phyloP scores from a whole-genome alignment of 2,888 invertebrate species.

The Eledona agricola region DNA sequence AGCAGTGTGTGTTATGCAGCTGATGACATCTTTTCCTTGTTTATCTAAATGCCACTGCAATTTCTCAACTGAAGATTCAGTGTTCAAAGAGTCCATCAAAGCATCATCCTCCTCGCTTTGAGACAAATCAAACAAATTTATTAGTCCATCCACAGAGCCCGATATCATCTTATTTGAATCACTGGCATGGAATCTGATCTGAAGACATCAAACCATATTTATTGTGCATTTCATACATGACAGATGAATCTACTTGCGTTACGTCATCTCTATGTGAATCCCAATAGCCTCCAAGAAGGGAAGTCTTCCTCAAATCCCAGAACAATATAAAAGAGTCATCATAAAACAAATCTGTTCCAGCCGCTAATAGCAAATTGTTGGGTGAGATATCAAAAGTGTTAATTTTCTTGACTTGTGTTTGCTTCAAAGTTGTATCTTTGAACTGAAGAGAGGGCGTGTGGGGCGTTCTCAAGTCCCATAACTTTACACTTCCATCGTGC shows the following conservation, averaged over 20 bases:
- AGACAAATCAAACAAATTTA: slow-evolving; percentile 83
- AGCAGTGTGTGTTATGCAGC: slow-evolving; percentile 76
- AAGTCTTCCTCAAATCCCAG: slow-evolving; percentile 76
- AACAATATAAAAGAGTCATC: slow-evolving; percentile 81
- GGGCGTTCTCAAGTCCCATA: slow-evolving; percentile 71
- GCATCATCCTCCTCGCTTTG: slow-evolving; percentile 83
- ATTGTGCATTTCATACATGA: slow-evolving; percentile 2
- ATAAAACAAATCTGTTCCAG: slow-evolving; percentile 76
- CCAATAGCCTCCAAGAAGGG: slow-evolving; percentile 81
- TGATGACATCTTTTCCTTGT: slow-evolving; percentile 65
- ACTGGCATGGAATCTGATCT: slow-evolving; percentile 76
- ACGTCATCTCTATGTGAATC: slow-evolving; percentile 86
- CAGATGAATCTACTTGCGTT: slow-evolving; percentile 67
- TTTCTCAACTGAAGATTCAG: slow-evolving; percentile 78
- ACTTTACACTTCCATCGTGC: slow-evolving; percentile 67
- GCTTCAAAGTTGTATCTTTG: slow-evolving; percentile 54
- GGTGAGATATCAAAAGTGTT: slow-evolving; percentile 79
- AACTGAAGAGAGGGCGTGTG: slow-evolving; percentile 62
- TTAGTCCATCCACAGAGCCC: slow-evolving; percentile 84
- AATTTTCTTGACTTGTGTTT: slow-evolving; percentile 64
- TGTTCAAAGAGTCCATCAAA: slow-evolving; percentile 77
- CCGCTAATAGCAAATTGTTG: slow-evolving; percentile 75
- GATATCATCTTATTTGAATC: slow-evolving; percentile 75
- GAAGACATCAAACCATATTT: slow-evolving; percentile 34
- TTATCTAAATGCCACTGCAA: slow-evolving; percentile 64